Evolutionary conservation across 2,797 vertebrate genomes (phyloP).

Genomic region (Clarias platycephalus): DNA sequence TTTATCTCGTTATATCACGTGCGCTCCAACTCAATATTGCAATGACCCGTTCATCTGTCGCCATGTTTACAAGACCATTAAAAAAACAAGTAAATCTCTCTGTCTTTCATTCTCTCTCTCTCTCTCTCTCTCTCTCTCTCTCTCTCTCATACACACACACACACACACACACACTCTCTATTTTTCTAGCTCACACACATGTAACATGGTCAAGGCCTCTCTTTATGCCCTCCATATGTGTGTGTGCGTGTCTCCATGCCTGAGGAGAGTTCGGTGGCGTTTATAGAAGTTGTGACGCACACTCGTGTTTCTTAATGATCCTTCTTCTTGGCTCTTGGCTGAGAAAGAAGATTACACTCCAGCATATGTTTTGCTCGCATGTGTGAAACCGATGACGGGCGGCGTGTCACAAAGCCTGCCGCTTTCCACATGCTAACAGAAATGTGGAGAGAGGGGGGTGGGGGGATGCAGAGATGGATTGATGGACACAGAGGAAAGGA

Average conservation of each 20-base stretch:
- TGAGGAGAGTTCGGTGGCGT: conserved; percentile 40
- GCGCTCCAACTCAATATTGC: conserved; percentile 32
- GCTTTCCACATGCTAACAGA: conserved; percentile 34
- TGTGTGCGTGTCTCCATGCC: conserved; percentile 29
- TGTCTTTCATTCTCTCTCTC: background rate
- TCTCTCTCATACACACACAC: conserved; percentile 2
- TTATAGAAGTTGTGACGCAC: conserved; percentile 34
- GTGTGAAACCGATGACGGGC: conserved; percentile 45
- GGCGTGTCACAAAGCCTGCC: conserved; percentile 35
- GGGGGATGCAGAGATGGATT: conserved; percentile 2
- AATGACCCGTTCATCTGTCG: conserved; percentile 47
- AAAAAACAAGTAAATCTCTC: conserved; percentile 26
- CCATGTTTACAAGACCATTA: conserved; percentile 44
- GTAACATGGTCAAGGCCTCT: conserved; percentile 34
- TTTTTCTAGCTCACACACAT: conserved; percentile 11
- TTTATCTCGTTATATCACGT: conserved; percentile 14
- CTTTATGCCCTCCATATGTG: conserved; percentile 32
- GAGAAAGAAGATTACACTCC: conserved; percentile 49
- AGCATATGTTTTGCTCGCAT: conserved; percentile 54
- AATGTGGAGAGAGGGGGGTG: conserved; percentile 3
- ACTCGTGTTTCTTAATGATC: conserved; percentile 48
- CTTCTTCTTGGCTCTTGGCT: conserved; percentile 49
- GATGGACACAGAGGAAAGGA: background rate
- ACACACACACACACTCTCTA: background rate
- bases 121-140: background rate